phyloP scores from a whole-genome alignment of 1,140 invertebrate species.

The Dolichoris vasculosae region DNA sequence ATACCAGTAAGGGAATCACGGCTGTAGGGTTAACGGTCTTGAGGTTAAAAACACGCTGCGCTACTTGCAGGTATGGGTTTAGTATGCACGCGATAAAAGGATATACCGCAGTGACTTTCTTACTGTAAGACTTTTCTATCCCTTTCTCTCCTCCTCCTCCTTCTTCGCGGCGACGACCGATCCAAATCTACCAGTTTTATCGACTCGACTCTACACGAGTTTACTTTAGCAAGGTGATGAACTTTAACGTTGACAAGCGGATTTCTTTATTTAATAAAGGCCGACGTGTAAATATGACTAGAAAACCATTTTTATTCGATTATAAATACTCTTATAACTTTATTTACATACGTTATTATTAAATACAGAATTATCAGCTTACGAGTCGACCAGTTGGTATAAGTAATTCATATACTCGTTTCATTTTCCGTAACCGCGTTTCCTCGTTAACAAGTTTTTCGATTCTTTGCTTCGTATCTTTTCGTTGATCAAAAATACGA shows the following conservation, averaged over 20 bases:
- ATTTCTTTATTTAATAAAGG: not conserved
- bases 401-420: too few relatives aligned
- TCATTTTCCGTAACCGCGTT: too few relatives aligned
- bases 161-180: not conserved
- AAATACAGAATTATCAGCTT: too few relatives aligned
- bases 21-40: conserved; percentile 56
- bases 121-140: conserved; percentile 11
- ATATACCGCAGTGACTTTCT: not conserved
- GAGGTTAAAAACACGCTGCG: conserved; percentile 24
- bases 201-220: not conserved
- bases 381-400: too few relatives aligned
- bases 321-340: too few relatives aligned
- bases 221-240: not conserved
- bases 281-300: too few relatives aligned
- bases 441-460: too few relatives aligned
- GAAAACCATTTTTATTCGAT: too few relatives aligned
- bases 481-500: too few relatives aligned
- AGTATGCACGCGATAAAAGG: conserved; percentile 40
- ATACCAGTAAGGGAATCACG: conserved; percentile 22
- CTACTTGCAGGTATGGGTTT: conserved; percentile 41
- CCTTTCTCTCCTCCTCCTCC: not conserved
- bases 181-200: not conserved
- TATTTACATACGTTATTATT: too few relatives aligned
- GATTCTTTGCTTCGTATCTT: too few relatives aligned
- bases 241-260: not conserved